Evolutionary conservation across 2,888 invertebrate genomes (phyloP).

Genomic region (Ophion ventricosus): DNA sequence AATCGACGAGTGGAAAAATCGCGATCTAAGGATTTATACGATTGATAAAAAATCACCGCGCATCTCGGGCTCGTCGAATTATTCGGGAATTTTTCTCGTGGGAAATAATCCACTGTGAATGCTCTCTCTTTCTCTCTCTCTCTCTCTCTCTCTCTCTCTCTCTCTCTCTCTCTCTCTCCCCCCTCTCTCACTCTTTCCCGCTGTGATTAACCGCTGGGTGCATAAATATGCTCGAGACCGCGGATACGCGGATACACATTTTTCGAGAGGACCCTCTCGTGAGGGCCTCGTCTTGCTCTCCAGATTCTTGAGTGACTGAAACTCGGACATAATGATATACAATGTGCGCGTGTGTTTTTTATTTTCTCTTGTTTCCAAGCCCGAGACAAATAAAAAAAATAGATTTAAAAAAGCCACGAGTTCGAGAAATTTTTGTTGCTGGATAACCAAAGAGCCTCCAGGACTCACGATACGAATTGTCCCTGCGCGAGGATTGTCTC

Average conservation of each 20-base stretch:
- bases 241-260: slow-evolving; percentile 29
- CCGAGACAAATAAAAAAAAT: background rate
- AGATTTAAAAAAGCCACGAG: slow-evolving; percentile 54
- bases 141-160: no score
- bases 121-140: no score
- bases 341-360: slow-evolving; percentile 28
- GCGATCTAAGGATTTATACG: background rate
- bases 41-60: background rate
- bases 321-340: slow-evolving; percentile 45
- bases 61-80: background rate
- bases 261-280: slow-evolving; percentile 52
- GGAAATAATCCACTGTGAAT: slow-evolving; percentile 43
- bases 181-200: background rate
- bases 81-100: slow-evolving; percentile 38
- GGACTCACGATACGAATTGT: background rate
- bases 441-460: background rate
- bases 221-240: slow-evolving; percentile 32
- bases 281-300: slow-evolving; percentile 31
- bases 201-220: slow-evolving; percentile 24
- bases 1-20: no score
- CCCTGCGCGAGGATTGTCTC: background rate
- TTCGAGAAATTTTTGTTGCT: slow-evolving; percentile 16
- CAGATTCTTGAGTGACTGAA: slow-evolving; percentile 45
- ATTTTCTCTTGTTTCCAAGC: slow-evolving; percentile 38
- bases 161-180: no score